Base-by-base conservation (phyloP, 2,113 vertebrate species). In the Elgaria multicarinata region DNA sequence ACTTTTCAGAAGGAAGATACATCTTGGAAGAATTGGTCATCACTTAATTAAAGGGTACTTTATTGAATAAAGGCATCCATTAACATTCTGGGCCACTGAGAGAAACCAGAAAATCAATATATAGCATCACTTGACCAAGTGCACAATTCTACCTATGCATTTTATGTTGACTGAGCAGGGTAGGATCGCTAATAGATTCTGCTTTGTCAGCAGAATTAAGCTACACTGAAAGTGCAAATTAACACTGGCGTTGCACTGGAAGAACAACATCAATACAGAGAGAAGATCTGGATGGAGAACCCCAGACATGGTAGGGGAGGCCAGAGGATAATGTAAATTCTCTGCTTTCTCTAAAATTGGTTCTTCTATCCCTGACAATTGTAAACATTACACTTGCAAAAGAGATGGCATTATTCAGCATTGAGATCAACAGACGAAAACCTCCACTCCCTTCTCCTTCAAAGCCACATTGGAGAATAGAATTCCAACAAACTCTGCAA, bases 91-190 rank as follows among this genome's bases (percentile, higher is more conserved):
- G 18, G 14, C 36, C 26, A 90, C 6, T 2, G 18, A 33, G 50
- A 76, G 31, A 44, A 89, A 1, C 3, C 80, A 86, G 31, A 90
- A 26, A 81, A 42, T 50, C 39, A 92, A 83, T 85, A 64, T 20
- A 42, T 80, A 42, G 36, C 20, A 85, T 7, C 1, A 28, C 50
- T 62, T 33, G 13, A 82, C 33, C 64, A 87, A 64, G 36, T 91
- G 16, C 42, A 91, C 14, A 26, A 64, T 16, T 1, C n/a, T 31
- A 22, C 69, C n/a, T 53, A 46, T 67, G 76, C 8, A 31, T 22
- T 39, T 72, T 69, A 18, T 44, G 20, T 12, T 53, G 22, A 26
- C 9, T 80, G 4, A 44, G 33, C 44, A n/a, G 46, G 46, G 39
- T 18, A 53, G 42, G 46, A 69, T 69, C 6, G 31, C 33, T 53